Evolutionary conservation across 2,113 vertebrate genomes (phyloP), one percentile per base, ranked within the genome.

Genomic region (Sprattus sprattus): DNA sequence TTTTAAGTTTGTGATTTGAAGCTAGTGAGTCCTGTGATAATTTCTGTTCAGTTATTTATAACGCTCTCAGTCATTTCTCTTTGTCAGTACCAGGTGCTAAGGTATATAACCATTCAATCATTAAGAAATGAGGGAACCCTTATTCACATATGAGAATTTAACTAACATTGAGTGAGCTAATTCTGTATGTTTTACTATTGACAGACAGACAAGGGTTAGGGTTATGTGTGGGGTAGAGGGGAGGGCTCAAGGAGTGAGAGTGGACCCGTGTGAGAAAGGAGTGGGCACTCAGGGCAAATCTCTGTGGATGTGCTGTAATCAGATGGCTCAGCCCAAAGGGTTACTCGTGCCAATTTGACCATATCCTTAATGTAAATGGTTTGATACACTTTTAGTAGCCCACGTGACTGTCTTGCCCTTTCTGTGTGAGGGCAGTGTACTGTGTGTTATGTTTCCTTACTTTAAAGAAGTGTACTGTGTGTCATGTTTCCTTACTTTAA

Each of bases 301-400:
- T 89, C 86, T 86, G 45, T 82, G 78, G 57, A 82, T 49, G 83
- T 87, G 82, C 71, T 15, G 28, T 15, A 39, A 28, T 15, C 86
- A 87, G 82, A 88, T 89, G 88, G 87, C 84, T 78, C 82, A 60
- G 80, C 28, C 82, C 90, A 89, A 84, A 83, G 87, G 81, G 11
- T 88, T 80, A 67, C 64, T 47, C 82, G 54, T 57, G 67, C 86
- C 28, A 16, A 39, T 39, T 16, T 39, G 71, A 5, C 28, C 13
- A 15, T 5, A 44, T 11, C 2, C 32, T 78, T 87, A 86, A 91
- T 86, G 67, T n/a, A 39, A 39, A 39, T 84, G 20, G 52, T 84
- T 88, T 86, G 86, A 90, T 87, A 88, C 85, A 54, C 75, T 87
- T 88, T 25, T 39, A 83, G 57, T 85, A 81, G 83, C 86, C 28